A percentile compares a stretch with the other conserved stretches of the same genome.
Evolutionary conservation across 2,888 invertebrate genomes (phyloP).

Genomic region (Coremacera marginata): DNA sequence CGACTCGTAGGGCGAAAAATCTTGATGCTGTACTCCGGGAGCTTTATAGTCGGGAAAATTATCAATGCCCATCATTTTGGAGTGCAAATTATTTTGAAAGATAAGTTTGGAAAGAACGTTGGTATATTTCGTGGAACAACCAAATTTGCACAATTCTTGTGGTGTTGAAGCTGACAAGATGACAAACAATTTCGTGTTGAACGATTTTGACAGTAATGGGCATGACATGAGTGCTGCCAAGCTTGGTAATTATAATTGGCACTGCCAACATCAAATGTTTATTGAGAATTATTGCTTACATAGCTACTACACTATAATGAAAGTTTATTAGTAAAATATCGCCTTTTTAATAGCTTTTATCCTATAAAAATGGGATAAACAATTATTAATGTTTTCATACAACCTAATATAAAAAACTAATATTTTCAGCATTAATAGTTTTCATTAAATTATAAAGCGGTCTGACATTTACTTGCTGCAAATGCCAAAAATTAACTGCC

Average conservation of each 20-base stretch:
- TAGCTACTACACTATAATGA: too few relatives aligned
- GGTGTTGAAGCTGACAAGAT: slow-evolving; percentile 50
- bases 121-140: slow-evolving; percentile 16
- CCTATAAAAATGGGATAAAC: too few relatives aligned
- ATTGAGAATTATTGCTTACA: too few relatives aligned
- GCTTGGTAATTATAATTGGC: background rate
- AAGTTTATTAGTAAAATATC: too few relatives aligned
- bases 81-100: background rate
- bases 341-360: too few relatives aligned
- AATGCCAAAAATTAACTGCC: too few relatives aligned
- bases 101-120: background rate
- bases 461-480: too few relatives aligned
- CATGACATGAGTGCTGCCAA: background rate
- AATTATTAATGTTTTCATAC: too few relatives aligned
- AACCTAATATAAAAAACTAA: too few relatives aligned
- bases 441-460: too few relatives aligned
- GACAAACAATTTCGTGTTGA: slow-evolving; percentile 54
- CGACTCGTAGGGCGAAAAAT: slow-evolving; percentile 79
- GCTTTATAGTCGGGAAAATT: slow-evolving; percentile 68
- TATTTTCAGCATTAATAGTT: too few relatives aligned
- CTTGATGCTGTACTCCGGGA: slow-evolving; percentile 69
- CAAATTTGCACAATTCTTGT: slow-evolving; percentile 42
- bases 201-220: slow-evolving; percentile 11
- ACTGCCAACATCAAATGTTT: background rate
- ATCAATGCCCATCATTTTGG: slow-evolving; percentile 56